A percentile compares a stretch with the other conserved stretches of the same genome.
phyloP scores from a whole-genome alignment of 2,797 vertebrate species.

The Tachyglossus aculeatus region DNA sequence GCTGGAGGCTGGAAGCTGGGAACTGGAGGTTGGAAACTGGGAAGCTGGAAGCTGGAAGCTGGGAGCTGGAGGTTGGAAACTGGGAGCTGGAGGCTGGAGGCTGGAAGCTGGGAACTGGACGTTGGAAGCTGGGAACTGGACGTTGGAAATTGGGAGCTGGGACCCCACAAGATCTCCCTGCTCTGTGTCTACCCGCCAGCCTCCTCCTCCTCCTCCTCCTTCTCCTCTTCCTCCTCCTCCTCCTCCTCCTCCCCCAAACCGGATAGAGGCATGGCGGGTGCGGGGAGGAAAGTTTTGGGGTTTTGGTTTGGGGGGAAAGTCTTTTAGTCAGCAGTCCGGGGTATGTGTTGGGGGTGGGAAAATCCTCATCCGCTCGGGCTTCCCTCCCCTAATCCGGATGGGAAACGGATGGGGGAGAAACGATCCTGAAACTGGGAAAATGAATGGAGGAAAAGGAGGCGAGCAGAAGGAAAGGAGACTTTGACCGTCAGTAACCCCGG shows the following conservation, averaged over 20 bases:
- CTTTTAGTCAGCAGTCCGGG: not conserved
- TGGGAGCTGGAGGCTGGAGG: too few relatives aligned
- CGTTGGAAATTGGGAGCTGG: too few relatives aligned
- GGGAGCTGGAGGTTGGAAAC: too few relatives aligned
- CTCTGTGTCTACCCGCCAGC: too few relatives aligned
- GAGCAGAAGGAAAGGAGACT: not conserved
- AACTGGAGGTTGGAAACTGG: too few relatives aligned
- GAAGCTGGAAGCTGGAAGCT: too few relatives aligned
- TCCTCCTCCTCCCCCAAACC: not conserved
- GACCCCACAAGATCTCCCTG: too few relatives aligned
- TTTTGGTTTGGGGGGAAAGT: not conserved
- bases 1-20: too few relatives aligned
- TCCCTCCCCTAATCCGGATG: not conserved
- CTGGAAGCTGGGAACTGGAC: too few relatives aligned
- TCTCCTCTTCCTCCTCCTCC: not conserved
- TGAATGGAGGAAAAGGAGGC: not conserved
- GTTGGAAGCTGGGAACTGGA: too few relatives aligned
- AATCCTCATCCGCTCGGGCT: not conserved
- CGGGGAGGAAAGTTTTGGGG: not conserved
- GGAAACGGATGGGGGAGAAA: not conserved
- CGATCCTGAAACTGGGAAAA: rapidly evolving
- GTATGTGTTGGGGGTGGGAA: rapidly evolving
- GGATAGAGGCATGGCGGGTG: rapidly evolving
- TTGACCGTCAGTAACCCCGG: rapidly evolving
- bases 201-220: not conserved